Base-by-base conservation (phyloP, 2,113 vertebrate genomes). In the Clarias gariepinus region DNA sequence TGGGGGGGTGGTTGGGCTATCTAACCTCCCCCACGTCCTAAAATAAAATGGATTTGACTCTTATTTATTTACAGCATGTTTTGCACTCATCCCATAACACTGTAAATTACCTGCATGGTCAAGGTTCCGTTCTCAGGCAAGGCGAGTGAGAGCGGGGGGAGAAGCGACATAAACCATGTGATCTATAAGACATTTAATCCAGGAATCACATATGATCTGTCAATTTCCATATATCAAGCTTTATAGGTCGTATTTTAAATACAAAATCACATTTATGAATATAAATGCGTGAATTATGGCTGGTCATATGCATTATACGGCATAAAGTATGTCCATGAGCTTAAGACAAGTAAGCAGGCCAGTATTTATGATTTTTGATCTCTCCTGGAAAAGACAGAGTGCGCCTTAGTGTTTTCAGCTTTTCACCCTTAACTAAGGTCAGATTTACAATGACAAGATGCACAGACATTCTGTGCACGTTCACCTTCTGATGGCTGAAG, bases 51-150 rank as follows among this genome's bases (percentile, higher is more conserved):
- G 92, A 90, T 93, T 81, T 36, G 90, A 90, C 92, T 92, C 92
- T 93, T 95, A 95, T 96, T 95, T 95, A 95, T 95, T 96, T 96
- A 96, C 95, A 93, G 93, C 94, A 90, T 95, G 95, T 95, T 96
- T 95, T 94, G 92, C 92, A 88, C 94, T 93, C 92, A 90, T 95
- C 93, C 92, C 94, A 95, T 94, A 96, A 95, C 94, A 95, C 93
- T 94, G 93, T 96, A 95, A 95, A 96, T 95, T 94, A 94, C 92
- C 92, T 80, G 88, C 93, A 36, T 93, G 95, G 94, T 95, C 95
- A 95, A 96, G 93, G 95, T 89, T 94, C 92, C 90, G 78, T 91
- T 93, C 91, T 90, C 91, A 92, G 90, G 89, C 89, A 81, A 93
- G 91, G 90, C 89, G 87, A 78, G 53, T 7, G 41, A 63, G 55